Conservation (phyloP, 2,797 vertebrate genomes). For the Muscicapa comitata region DNA sequence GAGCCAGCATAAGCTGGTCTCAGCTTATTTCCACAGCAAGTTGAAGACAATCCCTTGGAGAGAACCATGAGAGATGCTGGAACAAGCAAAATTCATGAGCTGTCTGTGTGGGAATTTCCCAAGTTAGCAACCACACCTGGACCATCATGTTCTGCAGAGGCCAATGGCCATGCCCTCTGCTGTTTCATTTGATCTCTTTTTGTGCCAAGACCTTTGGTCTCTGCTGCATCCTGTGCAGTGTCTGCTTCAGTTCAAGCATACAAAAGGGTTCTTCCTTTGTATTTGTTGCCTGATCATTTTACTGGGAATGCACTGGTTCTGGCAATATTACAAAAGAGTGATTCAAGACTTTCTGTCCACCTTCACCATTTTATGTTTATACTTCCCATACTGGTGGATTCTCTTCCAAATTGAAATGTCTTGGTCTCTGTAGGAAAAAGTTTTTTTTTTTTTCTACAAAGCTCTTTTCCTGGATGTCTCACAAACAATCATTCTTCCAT, state of each 20-base stretch:
- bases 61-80: not conserved
- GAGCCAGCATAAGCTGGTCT: not conserved
- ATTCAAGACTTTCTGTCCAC: not conserved
- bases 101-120: not conserved
- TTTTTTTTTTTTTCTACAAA: too few species aligned
- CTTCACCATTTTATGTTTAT: not conserved
- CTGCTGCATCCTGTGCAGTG: not conserved
- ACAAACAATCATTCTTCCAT: not conserved
- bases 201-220: not conserved
- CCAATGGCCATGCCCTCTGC: fast-evolving
- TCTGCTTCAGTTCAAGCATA: not conserved
- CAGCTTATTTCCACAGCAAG: not conserved
- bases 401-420: not conserved
- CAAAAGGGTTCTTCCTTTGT: not conserved
- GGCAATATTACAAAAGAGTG: not conserved
- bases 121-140: fast-evolving
- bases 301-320: not conserved
- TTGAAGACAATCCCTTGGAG: not conserved
- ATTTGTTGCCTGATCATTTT: not conserved
- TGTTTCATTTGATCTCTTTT: not conserved
- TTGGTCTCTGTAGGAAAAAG: not conserved
- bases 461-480: not conserved
- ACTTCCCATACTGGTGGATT: not conserved
- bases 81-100: not conserved
- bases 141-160: not conserved